Evolutionary conservation across 1,140 invertebrate species (phyloP), one percentile per base, ranked within the genome.

Genomic region (Drosophila sucinea): DNA sequence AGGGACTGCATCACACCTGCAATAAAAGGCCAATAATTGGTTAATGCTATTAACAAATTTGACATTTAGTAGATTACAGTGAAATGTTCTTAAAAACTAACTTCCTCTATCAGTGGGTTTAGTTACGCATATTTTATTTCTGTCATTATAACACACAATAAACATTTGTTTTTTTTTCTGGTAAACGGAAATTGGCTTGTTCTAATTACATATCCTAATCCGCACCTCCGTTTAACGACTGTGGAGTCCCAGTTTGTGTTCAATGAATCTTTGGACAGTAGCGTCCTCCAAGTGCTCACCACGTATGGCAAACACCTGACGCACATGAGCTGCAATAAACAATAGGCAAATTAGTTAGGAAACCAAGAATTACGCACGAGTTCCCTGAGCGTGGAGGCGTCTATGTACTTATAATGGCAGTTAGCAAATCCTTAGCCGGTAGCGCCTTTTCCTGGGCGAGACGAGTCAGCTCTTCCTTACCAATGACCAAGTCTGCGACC

Each of bases 351-450:
- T 44, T 41, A 67, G 47, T 55, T 2, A 25, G 27, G 10, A 27
- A 27, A 10, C 0, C 23, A 27, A 25, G 1, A 27, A 0, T 5
- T 29, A 7, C 1, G 40, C 29, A 23, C 25, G 8, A 27, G 47
- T 7, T 29, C 6, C 6, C 8, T 33, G 8, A 11, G 27, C 29
- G 29, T 30, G 54, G 54, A 6, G 5, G 10, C 4, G 29, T 56
- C 51, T 66, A 75, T 70, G 25, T 91, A 92, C 91, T 91, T 89
- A 91, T 92, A 35, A 92, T 75, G 4, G 79, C 90, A 30, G 89
- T 55, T 8, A 92, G 60, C 10, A 73, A 30, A 4, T 77, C 60
- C 25, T 79, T 60, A 17, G 87, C 74, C 0, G 70, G 61, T 4
- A 33, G 2, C 3, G 54, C 35, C 51, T 79, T 61, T 0, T 60